These are phyloP conservation scores for Zaprionus inermis DNA, from an alignment of 1,140 invertebrate species.

Conservation along the genomic window DNA sequence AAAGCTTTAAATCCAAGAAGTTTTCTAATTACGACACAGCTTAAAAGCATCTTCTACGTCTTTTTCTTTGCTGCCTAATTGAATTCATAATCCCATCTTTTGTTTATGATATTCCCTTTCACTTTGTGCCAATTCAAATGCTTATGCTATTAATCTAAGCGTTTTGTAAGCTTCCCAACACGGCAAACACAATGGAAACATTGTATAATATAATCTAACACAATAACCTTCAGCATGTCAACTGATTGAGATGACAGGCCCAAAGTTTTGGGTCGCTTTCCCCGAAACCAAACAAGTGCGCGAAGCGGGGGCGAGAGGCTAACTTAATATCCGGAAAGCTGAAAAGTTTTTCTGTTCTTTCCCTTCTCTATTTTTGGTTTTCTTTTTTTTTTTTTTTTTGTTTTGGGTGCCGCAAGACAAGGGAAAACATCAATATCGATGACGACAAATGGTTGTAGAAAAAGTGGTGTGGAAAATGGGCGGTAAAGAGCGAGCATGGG, in stretches of 20 bases:
- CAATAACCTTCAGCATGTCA: slow-evolving; percentile 54
- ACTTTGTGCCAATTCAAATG: slow-evolving; percentile 7
- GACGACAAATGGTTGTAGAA: slow-evolving; percentile 25
- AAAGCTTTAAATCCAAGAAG: background rate
- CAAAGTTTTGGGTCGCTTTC: slow-evolving; percentile 39
- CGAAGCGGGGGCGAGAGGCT: slow-evolving; percentile 30
- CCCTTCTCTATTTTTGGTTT: no score
- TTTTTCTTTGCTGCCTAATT: slow-evolving; percentile 14
- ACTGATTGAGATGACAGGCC: slow-evolving; percentile 38
- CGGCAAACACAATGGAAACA: slow-evolving; percentile 25
- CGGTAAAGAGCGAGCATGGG: background rate
- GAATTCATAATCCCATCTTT: slow-evolving; percentile 24
- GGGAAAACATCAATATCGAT: slow-evolving; percentile 54
- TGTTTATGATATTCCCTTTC: slow-evolving; percentile 14
- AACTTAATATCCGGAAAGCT: slow-evolving; percentile 42
- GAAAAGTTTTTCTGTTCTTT: slow-evolving; percentile 34
- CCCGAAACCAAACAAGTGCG: slow-evolving; percentile 13
- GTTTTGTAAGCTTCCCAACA: slow-evolving; percentile 37
- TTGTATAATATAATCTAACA: slow-evolving; percentile 47
- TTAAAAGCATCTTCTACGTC: slow-evolving; percentile 21
- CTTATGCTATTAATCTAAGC: slow-evolving; percentile 52
- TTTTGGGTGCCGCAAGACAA: background rate
- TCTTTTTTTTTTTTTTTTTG: no score
- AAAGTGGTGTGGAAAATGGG: background rate
- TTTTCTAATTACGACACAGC: slow-evolving; percentile 14